Evolutionary conservation across 1,140 invertebrate genomes (phyloP), one percentile per base, ranked within the genome.

Genomic region (Galleria mellonella): DNA sequence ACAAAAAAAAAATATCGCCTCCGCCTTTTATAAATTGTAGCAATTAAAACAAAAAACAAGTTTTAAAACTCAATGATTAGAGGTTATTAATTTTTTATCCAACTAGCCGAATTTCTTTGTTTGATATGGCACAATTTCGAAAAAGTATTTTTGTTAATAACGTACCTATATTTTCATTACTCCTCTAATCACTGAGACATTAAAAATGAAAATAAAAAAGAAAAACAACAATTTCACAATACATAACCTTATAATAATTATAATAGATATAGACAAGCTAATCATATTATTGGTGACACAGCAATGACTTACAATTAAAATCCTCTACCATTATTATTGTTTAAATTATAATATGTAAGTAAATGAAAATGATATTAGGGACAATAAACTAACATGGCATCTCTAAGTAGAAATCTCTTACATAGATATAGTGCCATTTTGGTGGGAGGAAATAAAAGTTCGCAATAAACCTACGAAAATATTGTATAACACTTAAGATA

Each of bases 221-320:
- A 63, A 66, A 55, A 56, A 47, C 32, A 76, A 72, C 51, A 63
- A 49, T 36, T 49, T 52, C 38, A 51, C 45, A 47, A 60, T 58
- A 68, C 46, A 51, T 65, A 67, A 68, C 48, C 59, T 65, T 73
- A 82, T 52, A 69, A 57, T 67, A 69, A 62, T 64, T 55, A 58
- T 75, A 69, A 69, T 64, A 70, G 45, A 66, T 74, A 77, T 65
- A 64, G 65, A 81, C 63, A 77, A 57, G 81, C 74, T 81, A 84
- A 77, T 81, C 63, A 71, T 75, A 76, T 84, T 84, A 81, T 84
- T 84, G 81, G 75, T 83, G 78, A 83, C 78, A 83, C 82, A 85
- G 82, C 82, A 85, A 82, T 82, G 48, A 65, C 72, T 81, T 81
- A 84, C 31, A 64, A 65, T 69, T 81, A 79, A 57, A 74, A 71